Evolutionary conservation across 2,888 invertebrate genomes (phyloP), one percentile per base, ranked within the genome.

Genomic region (Matsumyia berberina): DNA sequence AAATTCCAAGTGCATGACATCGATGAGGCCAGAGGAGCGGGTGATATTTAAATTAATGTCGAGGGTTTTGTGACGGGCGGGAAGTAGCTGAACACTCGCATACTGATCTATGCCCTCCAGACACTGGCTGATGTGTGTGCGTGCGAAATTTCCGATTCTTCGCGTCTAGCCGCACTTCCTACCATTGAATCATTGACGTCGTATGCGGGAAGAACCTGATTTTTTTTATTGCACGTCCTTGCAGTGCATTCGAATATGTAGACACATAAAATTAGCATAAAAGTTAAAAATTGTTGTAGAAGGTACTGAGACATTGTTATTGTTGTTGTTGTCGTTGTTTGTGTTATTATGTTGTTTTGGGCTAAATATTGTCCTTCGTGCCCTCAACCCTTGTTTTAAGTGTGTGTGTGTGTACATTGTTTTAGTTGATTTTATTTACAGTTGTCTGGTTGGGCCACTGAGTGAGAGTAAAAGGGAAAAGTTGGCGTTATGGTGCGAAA

Each of bases 261-360:
- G 80, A 79, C 85, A 80, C 80, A 85, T 85, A 74, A 76, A 85
- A 85, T 85, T 85, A 66, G 85, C 85, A 85, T 85, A 85, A 80
- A 85, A 76, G 69, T 80, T 66, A 79, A 78, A 72, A 64, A 66
- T 82, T 77, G 80, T 80, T 80, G 64, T 80, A 66, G 53, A 49
- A 58, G 37, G 39, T 69, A 60, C 42, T 58, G 66, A 44, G 55
- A 57, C 69, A 44, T 57, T 69, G 70, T 66, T 66, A 51, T 64
- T 70, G 55, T 72, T 66, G 79, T 69, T 77, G 62, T 78, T 70
- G 24, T 69, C 39, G 57, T 78, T 70, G 24, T 69, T 51, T 46
- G 60, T 60, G 19, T 69, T 77, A 70, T 70, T 70, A 37, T 70
- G 70, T 62, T 78, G 62, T 78, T 24, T 24, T 80, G 37, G 58